These are phyloP conservation scores for Ashinkailepas kermadecensis DNA, from an alignment of 2,888 invertebrate species.

Conservation along the genomic window DNA sequence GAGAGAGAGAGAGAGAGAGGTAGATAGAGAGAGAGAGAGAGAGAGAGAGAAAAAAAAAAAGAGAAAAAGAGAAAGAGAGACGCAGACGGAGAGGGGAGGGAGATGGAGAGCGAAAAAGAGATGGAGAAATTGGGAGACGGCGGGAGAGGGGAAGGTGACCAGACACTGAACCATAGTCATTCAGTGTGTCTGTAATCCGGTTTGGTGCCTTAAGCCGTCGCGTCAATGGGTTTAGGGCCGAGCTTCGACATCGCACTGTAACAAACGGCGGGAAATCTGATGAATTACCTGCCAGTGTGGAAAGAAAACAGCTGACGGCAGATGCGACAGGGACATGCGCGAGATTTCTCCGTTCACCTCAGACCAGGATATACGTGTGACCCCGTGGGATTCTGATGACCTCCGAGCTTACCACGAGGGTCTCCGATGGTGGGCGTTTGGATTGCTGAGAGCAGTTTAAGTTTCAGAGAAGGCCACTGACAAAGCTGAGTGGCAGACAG, in stretches of 20 bases:
- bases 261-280: not conserved
- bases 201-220: not conserved
- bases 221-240: not conserved
- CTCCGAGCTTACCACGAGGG: no score
- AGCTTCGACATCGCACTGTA: not conserved
- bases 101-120: slow-evolving; percentile 7
- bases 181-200: not conserved
- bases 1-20: not conserved
- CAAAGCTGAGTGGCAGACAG: no score
- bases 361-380: no score
- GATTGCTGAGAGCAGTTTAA: no score
- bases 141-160: not conserved
- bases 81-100: slow-evolving; percentile 7
- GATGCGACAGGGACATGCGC: no score
- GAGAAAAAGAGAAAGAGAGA: slow-evolving; percentile 24
- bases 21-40: not conserved
- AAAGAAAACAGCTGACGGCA: no score
- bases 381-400: no score
- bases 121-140: not conserved
- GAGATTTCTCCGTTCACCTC: no score
- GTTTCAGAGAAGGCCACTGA: no score
- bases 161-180: not conserved
- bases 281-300: no score
- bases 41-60: not conserved
- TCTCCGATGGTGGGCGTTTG: no score